Conservation (phyloP, 2,113 vertebrate species). For the Parus major region DNA sequence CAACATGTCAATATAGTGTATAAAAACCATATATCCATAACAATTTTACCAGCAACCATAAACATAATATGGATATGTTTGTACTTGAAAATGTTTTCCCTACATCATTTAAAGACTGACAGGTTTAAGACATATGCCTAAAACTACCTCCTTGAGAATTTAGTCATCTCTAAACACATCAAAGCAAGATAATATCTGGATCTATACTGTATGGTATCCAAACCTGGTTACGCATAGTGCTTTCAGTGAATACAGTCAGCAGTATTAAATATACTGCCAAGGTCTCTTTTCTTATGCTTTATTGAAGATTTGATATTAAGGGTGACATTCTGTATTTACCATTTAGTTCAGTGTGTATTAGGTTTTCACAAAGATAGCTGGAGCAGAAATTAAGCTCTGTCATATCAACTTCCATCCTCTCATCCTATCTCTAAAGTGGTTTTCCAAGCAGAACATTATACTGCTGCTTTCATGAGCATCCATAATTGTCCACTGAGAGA, state of each 20-base stretch:
- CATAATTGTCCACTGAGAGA: not conserved
- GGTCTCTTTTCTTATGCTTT: not conserved
- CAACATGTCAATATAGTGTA: fast-evolving
- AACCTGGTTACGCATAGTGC: not conserved
- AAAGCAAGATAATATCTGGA: not conserved
- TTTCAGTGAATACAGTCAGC: not conserved
- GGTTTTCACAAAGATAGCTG: not conserved
- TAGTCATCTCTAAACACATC: not conserved
- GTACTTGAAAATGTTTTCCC: not conserved
- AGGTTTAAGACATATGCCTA: not conserved
- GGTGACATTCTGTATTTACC: not conserved
- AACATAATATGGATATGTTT: not conserved
- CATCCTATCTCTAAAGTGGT: not conserved
- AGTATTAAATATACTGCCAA: not conserved
- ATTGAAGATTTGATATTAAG: not conserved
- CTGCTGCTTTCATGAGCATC: not conserved
- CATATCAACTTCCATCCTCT: not conserved
- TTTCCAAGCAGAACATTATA: not conserved
- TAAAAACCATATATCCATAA: not conserved
- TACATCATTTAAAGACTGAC: not conserved
- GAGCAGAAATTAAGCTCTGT: not conserved
- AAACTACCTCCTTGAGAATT: not conserved
- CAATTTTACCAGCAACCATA: not conserved
- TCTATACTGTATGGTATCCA: not conserved
- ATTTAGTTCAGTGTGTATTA: not conserved